Evolutionary conservation across 2,888 invertebrate genomes (phyloP).

Genomic region (Resseliella maxima): DNA sequence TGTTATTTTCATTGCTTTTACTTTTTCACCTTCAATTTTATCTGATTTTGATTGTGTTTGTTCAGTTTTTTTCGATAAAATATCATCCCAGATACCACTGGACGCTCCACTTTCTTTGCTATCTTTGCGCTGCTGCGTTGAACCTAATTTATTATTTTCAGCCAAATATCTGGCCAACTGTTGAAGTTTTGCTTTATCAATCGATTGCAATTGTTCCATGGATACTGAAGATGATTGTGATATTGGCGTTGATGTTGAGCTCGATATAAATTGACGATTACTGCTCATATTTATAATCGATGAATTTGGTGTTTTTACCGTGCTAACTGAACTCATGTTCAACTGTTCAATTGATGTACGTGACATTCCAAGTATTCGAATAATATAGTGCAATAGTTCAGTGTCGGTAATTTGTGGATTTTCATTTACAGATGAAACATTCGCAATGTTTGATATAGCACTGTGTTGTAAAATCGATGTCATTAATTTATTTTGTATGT

Average conservation of each 20-base stretch:
- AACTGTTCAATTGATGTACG: constrained; percentile 68
- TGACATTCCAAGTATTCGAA: constrained; percentile 70
- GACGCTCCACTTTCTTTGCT: neutral
- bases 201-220: neutral
- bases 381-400: constrained; percentile 67
- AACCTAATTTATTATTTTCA: constrained; percentile 60
- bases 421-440: neutral
- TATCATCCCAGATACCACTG: neutral
- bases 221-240: neutral
- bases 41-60: neutral
- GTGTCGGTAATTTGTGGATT: constrained; percentile 62
- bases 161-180: constrained; percentile 63
- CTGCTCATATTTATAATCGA: constrained; percentile 68
- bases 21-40: neutral
- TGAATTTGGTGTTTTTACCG: constrained; percentile 68
- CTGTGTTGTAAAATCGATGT: constrained; percentile 46
- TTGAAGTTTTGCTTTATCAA: constrained; percentile 57
- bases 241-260: neutral
- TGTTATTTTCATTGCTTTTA: neutral
- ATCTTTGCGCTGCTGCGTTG: constrained; percentile 54
- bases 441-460: neutral
- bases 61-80: constrained; percentile 31
- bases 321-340: constrained; percentile 67
- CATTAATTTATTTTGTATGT: constrained; percentile 57
- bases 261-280: constrained; percentile 62